These are phyloP conservation scores for Characodon lateralis DNA, from an alignment of 2,797 vertebrate genomes.

Conservation along the genomic window DNA sequence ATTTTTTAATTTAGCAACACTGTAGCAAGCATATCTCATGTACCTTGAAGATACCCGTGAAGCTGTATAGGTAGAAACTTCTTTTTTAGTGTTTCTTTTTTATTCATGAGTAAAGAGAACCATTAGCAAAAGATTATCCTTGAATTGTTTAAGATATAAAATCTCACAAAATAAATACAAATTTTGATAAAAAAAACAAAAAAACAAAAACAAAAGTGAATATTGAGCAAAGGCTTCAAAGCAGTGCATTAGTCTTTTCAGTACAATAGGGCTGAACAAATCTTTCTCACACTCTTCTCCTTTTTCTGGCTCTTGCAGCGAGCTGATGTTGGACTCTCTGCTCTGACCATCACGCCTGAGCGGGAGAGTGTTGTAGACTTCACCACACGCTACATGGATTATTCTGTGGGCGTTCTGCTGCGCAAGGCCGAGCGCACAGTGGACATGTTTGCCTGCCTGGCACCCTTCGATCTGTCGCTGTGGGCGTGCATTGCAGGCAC, in stretches of 20 bases:
- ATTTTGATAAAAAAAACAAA: not conserved
- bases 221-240: not conserved
- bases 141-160: not conserved
- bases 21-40: not conserved
- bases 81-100: not conserved
- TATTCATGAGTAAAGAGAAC: not conserved
- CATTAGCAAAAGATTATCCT: not conserved
- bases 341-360: conserved; percentile 97
- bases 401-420: conserved; percentile 95
- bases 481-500: conserved; percentile 99
- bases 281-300: conserved; percentile 21
- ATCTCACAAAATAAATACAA: not conserved
- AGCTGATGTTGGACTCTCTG: conserved; percentile 96
- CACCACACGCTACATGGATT: conserved; percentile 98
- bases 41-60: not conserved
- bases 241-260: not conserved
- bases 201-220: too few species aligned
- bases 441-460: conserved; percentile 98
- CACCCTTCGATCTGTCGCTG: conserved; percentile 95
- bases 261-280: not conserved
- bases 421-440: conserved; percentile 95
- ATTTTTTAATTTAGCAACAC: not conserved
- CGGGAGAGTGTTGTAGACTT: conserved; percentile 98
- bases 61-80: not conserved
- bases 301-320: conserved; percentile 77